Evolutionary conservation across 92 coral and sea anemone genomes (phyloP).

Genomic region (Scolanthus callimorphus): DNA sequence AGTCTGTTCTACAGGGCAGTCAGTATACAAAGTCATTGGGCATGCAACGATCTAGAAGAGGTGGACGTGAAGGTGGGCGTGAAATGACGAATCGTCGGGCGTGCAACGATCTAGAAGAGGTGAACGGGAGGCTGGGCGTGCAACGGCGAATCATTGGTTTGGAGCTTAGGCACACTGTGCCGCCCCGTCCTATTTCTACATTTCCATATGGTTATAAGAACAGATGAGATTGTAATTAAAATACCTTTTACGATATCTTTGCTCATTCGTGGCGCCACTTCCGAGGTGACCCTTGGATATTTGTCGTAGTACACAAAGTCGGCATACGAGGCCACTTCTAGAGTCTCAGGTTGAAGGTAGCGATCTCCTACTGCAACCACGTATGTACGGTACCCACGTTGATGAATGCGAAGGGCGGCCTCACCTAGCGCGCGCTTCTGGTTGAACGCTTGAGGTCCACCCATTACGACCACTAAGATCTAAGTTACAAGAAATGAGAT

Average conservation of each 20-base stretch:
- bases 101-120: too few relatives aligned
- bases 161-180: too few relatives aligned
- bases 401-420: background rate
- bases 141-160: too few relatives aligned
- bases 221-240: too few relatives aligned
- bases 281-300: conserved; percentile 5
- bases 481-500: background rate
- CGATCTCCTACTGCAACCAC: conserved; percentile 22
- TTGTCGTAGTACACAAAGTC: conserved; percentile 20
- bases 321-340: conserved; percentile 18
- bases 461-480: conserved; percentile 14
- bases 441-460: conserved; percentile 5
- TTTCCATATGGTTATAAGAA: too few relatives aligned
- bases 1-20: too few relatives aligned
- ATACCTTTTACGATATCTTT: conserved; percentile 20
- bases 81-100: too few relatives aligned
- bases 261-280: conserved; percentile 13
- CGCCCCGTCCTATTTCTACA: too few relatives aligned
- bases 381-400: conserved; percentile 2
- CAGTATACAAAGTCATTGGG: too few relatives aligned
- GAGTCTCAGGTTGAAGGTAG: conserved; percentile 21
- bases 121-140: too few relatives aligned
- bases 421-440: conserved; percentile 13
- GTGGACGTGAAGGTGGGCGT: too few relatives aligned
- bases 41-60: too few relatives aligned